Conservation (phyloP, 2,113 vertebrate genomes). For the Tetrao urogallus region DNA sequence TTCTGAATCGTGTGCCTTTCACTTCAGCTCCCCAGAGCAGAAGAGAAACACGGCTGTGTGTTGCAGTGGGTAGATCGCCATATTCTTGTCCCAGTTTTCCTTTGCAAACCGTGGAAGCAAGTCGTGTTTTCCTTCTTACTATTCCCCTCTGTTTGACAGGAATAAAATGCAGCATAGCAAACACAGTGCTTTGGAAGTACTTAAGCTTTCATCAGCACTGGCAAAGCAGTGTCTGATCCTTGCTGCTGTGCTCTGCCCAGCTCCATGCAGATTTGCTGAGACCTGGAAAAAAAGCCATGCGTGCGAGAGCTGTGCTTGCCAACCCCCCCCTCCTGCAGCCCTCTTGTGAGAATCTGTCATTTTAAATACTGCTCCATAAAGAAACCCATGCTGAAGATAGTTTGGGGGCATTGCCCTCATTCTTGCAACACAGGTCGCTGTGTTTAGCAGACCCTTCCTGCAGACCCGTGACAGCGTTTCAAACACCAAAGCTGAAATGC, state of each 20-base stretch:
- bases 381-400: neutral
- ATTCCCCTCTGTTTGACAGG: neutral
- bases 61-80: neutral
- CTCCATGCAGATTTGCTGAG: neutral
- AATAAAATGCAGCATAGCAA: neutral
- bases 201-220: neutral
- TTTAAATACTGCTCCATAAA: neutral
- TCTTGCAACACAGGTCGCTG: neutral
- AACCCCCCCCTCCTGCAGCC: neutral
- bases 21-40: neutral
- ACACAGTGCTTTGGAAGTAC: neutral
- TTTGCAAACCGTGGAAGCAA: neutral
- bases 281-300: neutral
- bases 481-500: neutral
- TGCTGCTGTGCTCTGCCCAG: neutral
- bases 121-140: neutral
- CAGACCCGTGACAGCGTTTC: neutral
- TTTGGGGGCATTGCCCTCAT: neutral
- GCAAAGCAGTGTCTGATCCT: neutral
- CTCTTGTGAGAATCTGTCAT: fast-evolving
- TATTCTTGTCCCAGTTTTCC: neutral
- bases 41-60: neutral
- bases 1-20: neutral
- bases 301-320: fast-evolving
- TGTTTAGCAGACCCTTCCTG: neutral